Evolutionary conservation across 2,888 invertebrate genomes (phyloP).

Genomic region (Chalcis sispes): DNA sequence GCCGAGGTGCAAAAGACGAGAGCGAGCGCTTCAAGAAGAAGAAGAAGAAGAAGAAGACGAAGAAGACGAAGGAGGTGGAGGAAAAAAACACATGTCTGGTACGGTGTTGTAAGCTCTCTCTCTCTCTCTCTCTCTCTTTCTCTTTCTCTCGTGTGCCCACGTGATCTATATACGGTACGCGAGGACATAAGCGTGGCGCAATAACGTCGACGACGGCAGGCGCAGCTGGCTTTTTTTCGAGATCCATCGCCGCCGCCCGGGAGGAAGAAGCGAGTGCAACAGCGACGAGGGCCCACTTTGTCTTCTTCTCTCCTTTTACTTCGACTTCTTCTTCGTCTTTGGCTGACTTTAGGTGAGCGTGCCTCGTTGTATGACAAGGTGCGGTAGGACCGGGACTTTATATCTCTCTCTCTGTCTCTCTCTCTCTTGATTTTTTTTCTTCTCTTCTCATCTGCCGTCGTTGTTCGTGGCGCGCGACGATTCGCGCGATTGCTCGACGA

Average conservation of each 20-base stretch:
- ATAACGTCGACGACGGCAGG: too few species aligned
- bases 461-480: neutral
- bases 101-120: too few species aligned
- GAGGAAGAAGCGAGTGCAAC: slow-evolving; percentile 11
- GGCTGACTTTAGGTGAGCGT: neutral
- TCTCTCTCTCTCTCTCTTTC: too few species aligned
- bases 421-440: neutral
- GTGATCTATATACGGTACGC: slow-evolving; percentile 45
- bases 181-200: too few species aligned
- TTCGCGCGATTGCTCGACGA: neutral
- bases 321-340: slow-evolving; percentile 24
- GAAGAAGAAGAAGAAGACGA: neutral
- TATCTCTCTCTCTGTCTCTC: too few species aligned
- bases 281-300: slow-evolving; percentile 37
- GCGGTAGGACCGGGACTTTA: slow-evolving; percentile 22
- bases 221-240: slow-evolving; percentile 35
- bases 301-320: slow-evolving; percentile 44
- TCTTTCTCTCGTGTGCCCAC: slow-evolving; percentile 53
- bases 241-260: neutral
- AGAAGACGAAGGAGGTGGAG: neutral
- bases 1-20: neutral
- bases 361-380: slow-evolving; percentile 1
- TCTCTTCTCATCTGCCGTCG: neutral
- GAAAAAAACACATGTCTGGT: slow-evolving; percentile 68
- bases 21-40: neutral